Base-by-base conservation (phyloP, 2,888 invertebrate genomes). In the Camponotus fellah region DNA sequence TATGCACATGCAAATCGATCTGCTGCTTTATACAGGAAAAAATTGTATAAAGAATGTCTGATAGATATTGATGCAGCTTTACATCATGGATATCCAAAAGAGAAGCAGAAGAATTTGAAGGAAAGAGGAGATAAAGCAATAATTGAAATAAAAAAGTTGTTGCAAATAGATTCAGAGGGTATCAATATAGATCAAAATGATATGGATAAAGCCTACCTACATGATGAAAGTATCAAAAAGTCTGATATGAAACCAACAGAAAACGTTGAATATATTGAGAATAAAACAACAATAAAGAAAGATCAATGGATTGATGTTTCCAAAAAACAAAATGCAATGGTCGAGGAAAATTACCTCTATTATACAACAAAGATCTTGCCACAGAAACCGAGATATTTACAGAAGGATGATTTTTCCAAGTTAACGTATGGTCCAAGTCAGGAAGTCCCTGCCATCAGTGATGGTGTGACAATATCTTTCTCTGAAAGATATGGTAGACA, bases 1-100 rank as follows among this genome's bases (percentile, higher is more conserved):
- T 90, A 94, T 37, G 95, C 95, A 14, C 89, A 93, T 66, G 95
- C 95, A n/a, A 95, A 95, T 89, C 92, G 95, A 26, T 95, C 95
- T 3, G 95, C 95, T 2, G 94, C 94, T 32, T 88, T 95, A 8
- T 95, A 94, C 74, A 91, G 94, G 46, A 94, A 92, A 81, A 86
- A 92, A 83, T 85, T 94, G 84, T 95, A 92, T 66, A 92, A 92
- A 58, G 94, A 94, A 72, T 95, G 95, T 76, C 85, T 95, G 14
- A 92, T 94, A 66, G 95, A 95, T 46, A 91, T 95, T 46, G 93
- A 94, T 64, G 89, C 92, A 10, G 94, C 95, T 43, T 76, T 95
- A 21, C 85, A 85, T 49, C 86, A 92, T 34, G 93, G 91, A 14
- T 95, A 95, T 88, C 94, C 95, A 2, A 89, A 91, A 53, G 93